Percentiles rank a stretch among this genome's conserved stretches.
These are phyloP conservation scores for Pachliopta kotzebuea DNA, from an alignment of 2,888 invertebrate genomes.

Conservation along the genomic window DNA sequence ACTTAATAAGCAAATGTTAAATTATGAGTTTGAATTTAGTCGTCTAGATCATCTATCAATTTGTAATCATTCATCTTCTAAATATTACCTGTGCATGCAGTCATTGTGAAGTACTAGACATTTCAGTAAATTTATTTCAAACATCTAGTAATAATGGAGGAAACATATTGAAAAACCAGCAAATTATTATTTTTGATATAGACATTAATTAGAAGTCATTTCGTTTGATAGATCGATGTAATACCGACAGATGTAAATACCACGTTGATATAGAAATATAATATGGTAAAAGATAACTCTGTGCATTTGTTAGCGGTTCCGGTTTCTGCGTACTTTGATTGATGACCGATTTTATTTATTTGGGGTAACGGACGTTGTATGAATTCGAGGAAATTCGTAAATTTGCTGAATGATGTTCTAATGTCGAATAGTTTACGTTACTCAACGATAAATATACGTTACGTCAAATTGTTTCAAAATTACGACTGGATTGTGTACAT, in stretches of 20 bases:
- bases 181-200: neutral
- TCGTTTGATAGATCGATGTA: constrained; percentile 2
- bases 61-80: neutral
- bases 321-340: constrained; percentile 63
- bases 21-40: neutral
- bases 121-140: neutral
- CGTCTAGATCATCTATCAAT: neutral
- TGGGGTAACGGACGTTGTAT: constrained; percentile 34
- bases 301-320: constrained; percentile 72
- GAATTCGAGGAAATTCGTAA: constrained; percentile 28
- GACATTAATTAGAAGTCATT: neutral
- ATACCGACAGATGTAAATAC: constrained; percentile 19
- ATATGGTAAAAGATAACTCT: constrained; percentile 72
- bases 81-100: neutral
- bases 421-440: constrained; percentile 58
- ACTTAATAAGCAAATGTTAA: neutral
- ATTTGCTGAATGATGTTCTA: constrained; percentile 29
- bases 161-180: neutral
- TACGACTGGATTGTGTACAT: constrained; percentile 65
- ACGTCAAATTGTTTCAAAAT: constrained; percentile 48
- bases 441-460: constrained; percentile 41
- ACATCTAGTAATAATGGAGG: neutral
- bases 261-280: constrained; percentile 45
- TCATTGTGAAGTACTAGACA: neutral
- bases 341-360: constrained; percentile 64